Percentiles rank a stretch among this genome's conserved stretches.
These are phyloP conservation scores for Drosophila dives DNA, from an alignment of 2,888 invertebrate genomes.

Conservation along the genomic window DNA sequence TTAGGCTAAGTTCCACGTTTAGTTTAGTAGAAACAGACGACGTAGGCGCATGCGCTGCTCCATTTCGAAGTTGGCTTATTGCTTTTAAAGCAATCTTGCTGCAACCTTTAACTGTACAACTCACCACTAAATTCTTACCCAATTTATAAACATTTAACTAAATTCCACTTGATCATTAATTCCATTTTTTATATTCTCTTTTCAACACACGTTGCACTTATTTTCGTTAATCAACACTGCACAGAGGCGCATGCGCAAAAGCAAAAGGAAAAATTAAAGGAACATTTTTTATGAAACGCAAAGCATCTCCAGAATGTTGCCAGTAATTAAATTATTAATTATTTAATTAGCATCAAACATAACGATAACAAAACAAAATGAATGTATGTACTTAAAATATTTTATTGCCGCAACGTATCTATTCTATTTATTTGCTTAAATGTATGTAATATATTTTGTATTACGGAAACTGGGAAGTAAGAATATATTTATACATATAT, in stretches of 20 bases:
- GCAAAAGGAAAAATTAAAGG: constrained; percentile 5
- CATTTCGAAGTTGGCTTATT: constrained; percentile 20
- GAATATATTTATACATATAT: constrained; percentile 46
- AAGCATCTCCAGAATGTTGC: constrained; percentile 71
- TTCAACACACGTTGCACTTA: constrained; percentile 6
- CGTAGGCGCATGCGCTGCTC: constrained; percentile 45
- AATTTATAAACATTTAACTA: not conserved
- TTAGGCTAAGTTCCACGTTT: constrained; percentile 42
- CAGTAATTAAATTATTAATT: constrained; percentile 58
- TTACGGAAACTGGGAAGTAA: constrained; percentile 16
- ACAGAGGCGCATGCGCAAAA: constrained; percentile 46
- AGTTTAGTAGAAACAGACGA: constrained; percentile 27
- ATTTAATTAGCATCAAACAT: constrained; percentile 39
- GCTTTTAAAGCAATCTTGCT: constrained; percentile 53
- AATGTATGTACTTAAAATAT: constrained; percentile 74
- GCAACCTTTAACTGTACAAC: constrained; percentile 4
- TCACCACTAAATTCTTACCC: not conserved
- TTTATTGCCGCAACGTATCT: constrained; percentile 60
- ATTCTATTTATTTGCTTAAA: constrained; percentile 33
- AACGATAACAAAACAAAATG: constrained; percentile 37
- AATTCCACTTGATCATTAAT: not conserved
- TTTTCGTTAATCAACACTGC: constrained; percentile 11
- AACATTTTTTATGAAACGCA: constrained; percentile 48
- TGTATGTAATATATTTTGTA: constrained; percentile 26
- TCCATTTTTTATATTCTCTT: constrained; percentile 7